These are phyloP conservation scores for Tupiocoris notatus DNA, from an alignment of 2,888 invertebrate species.

Conservation along the genomic window DNA sequence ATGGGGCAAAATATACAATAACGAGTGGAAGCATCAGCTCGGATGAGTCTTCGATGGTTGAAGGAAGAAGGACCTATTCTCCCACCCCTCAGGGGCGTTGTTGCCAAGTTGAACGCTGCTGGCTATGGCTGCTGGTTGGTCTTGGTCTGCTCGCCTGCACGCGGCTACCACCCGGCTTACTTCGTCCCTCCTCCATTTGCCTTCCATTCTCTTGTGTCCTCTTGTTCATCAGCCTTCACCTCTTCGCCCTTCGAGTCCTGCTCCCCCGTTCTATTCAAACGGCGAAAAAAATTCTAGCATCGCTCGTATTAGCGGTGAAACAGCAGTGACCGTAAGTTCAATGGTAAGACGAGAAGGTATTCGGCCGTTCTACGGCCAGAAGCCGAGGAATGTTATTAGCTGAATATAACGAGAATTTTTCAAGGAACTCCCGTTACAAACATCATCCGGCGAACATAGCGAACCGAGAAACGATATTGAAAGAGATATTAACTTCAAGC, in stretches of 20 bases:
- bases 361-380: too few relatives aligned
- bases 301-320: too few relatives aligned
- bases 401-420: too few relatives aligned
- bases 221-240: neutral
- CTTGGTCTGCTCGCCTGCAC: neutral
- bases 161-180: neutral
- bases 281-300: too few relatives aligned
- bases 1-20: neutral
- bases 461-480: too few relatives aligned
- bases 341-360: too few relatives aligned
- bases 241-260: neutral
- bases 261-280: too few relatives aligned
- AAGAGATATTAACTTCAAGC: too few relatives aligned
- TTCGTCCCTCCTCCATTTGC: neutral
- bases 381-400: too few relatives aligned
- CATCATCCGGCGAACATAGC: too few relatives aligned
- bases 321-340: too few relatives aligned
- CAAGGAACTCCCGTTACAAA: too few relatives aligned
- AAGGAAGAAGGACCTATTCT: slow-evolving; percentile 1
- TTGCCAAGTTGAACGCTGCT: slow-evolving; percentile 30
- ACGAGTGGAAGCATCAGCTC: neutral
- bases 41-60: neutral
- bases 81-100: slow-evolving; percentile 32
- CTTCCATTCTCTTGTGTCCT: neutral
- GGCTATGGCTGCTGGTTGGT: neutral